Conservation (phyloP, 2,113 vertebrate genomes). For the Solea senegalensis region DNA sequence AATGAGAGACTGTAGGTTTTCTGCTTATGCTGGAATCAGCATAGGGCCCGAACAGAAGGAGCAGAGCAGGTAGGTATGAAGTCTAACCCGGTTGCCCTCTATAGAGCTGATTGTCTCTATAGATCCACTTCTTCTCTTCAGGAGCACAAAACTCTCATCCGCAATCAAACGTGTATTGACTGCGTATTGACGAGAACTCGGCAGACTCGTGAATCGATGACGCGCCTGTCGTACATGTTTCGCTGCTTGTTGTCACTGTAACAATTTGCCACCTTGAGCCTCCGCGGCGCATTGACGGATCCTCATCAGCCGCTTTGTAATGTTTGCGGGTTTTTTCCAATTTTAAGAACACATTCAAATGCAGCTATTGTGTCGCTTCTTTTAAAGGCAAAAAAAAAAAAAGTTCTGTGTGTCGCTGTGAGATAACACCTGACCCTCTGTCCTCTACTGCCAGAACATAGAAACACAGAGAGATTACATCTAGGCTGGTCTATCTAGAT, state of each 20-base stretch:
- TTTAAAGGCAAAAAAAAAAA: not conserved
- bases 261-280: conserved; percentile 62
- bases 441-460: no score
- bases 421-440: no score
- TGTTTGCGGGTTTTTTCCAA: not conserved
- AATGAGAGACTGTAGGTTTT: conserved; percentile 40
- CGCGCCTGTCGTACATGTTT: conserved; percentile 58
- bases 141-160: conserved; percentile 76
- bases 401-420: no score
- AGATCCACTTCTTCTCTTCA: conserved; percentile 72
- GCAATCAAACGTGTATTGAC: conserved; percentile 82
- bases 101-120: conserved; percentile 76
- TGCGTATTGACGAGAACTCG: conserved; percentile 71
- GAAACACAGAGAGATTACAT: no score
- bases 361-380: not conserved
- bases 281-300: conserved; percentile 35
- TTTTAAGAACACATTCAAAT: not conserved
- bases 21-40: conserved; percentile 68
- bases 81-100: conserved; percentile 68
- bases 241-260: conserved; percentile 44
- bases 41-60: conserved; percentile 55
- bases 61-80: conserved; percentile 36
- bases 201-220: conserved; percentile 80
- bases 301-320: not conserved
- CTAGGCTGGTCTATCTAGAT: no score